Evolutionary conservation across 1,140 invertebrate genomes (phyloP).

Genomic region (Lasioglossum baleicum): DNA sequence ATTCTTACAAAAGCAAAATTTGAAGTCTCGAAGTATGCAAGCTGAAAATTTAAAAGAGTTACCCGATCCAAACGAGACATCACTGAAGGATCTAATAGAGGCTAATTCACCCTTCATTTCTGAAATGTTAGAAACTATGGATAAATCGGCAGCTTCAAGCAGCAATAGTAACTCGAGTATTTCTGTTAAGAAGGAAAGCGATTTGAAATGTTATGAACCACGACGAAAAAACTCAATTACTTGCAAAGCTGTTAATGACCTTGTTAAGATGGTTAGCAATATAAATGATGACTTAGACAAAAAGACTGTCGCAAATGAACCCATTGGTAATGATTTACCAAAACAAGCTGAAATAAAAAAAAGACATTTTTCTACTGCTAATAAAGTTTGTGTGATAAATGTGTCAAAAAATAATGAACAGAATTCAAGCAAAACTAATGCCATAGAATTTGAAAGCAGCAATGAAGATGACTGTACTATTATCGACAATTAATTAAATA

Average conservation of each 20-base stretch:
- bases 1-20: conserved; percentile 68
- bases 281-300: neutral
- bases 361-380: neutral
- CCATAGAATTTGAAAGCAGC: neutral
- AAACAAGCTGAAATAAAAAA: conserved; percentile 9
- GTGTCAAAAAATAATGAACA: neutral
- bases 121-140: conserved; percentile 63
- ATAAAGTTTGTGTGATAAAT: neutral
- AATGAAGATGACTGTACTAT: conserved; percentile 52
- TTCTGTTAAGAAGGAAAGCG: no score
- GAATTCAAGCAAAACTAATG: neutral
- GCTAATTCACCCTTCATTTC: conserved; percentile 66
- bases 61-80: conserved; percentile 33
- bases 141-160: neutral
- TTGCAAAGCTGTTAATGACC: no score
- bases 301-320: neutral
- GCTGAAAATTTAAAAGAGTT: conserved; percentile 54
- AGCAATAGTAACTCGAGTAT: no score
- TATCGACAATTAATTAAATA: conserved; percentile 38
- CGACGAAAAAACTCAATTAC: no score
- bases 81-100: conserved; percentile 70
- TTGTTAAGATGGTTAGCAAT: conserved; percentile 1
- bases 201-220: no score
- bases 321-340: no score
- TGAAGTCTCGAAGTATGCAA: conserved; percentile 58